Base-by-base conservation (phyloP, 2,888 invertebrate species). In the Hydraecia micacea region DNA sequence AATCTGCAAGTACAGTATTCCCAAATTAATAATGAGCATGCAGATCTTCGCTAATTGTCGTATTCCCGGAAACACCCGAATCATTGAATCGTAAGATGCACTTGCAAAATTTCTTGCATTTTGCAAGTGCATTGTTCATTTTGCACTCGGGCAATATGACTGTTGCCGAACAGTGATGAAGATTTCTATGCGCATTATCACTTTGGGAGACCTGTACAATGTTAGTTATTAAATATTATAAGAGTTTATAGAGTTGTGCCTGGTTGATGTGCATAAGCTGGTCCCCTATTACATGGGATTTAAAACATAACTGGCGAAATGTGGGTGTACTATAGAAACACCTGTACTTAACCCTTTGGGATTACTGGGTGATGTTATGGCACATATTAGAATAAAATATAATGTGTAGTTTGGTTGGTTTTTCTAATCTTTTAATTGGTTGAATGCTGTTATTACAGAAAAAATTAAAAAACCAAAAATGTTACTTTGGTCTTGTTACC, bases 401-500 rank as follows among this genome's bases (percentile, higher is more conserved):
- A 58, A 58, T 58, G 58, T 58, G 58, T 58, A 58, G 58, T n/a
- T n/a, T n/a, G 13, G n/a, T 58, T 58, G n/a, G 58, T n/a, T 13
- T n/a, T n/a, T 15, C 13, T 13, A n/a, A 13, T 58, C 21, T 52
- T 52, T 55, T 55, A 55, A 55, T 25, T 25, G 8, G 25, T 55
- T 55, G 55, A 55, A 55, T 55, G 9, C 25, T 2, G 55, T 9
- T 25, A 55, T 55, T 25, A 9, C 55, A 55, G 55, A 55, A 28
- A n/a, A n/a, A 13, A 58, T 32, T 32, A 32, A 32, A 11, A 11
- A 58, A n/a, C 15, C 6, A 28, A 25, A 28, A 28, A 32, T 28
- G 4, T 21, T 49, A 8, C 11, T 36, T 32, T 9, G 11, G 18
- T 58, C 18, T 70, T 58, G 4, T n/a, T 60, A 97, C 97, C 97